Conservation (phyloP, 2,113 vertebrate genomes). For the Apteryx mantelli region DNA sequence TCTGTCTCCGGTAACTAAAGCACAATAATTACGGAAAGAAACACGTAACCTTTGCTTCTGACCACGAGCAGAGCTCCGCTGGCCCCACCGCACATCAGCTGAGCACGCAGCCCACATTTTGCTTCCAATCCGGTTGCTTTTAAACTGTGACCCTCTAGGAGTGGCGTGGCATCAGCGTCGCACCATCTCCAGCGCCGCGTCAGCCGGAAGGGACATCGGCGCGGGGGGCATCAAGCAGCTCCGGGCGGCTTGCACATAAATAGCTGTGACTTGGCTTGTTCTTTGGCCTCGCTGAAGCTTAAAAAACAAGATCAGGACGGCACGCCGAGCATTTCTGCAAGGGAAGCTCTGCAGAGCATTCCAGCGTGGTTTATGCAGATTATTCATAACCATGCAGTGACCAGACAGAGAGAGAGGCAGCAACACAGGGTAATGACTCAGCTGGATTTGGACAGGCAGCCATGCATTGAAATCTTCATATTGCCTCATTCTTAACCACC, state of each 20-base stretch:
- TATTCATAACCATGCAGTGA: conserved; percentile 25
- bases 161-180: not conserved
- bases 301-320: not conserved
- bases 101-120: not conserved
- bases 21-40: not conserved
- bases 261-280: not conserved
- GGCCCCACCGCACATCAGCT: rapidly evolving
- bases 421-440: not conserved
- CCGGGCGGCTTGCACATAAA: not conserved
- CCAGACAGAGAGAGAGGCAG: conserved; percentile 62
- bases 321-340: not conserved
- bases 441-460: conserved; percentile 39
- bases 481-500: conserved; percentile 47
- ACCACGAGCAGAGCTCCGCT: not conserved
- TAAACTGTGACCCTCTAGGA: not conserved
- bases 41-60: not conserved
- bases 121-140: not conserved
- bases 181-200: rapidly evolving
- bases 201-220: rapidly evolving
- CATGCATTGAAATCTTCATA: conserved; percentile 28
- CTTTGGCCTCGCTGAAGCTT: not conserved
- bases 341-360: conserved; percentile 21
- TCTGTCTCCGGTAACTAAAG: not conserved
- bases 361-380: not conserved
- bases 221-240: not conserved